Evolutionary conservation across 1,140 invertebrate genomes (phyloP).

Genomic region (Chlorops oryzae): DNA sequence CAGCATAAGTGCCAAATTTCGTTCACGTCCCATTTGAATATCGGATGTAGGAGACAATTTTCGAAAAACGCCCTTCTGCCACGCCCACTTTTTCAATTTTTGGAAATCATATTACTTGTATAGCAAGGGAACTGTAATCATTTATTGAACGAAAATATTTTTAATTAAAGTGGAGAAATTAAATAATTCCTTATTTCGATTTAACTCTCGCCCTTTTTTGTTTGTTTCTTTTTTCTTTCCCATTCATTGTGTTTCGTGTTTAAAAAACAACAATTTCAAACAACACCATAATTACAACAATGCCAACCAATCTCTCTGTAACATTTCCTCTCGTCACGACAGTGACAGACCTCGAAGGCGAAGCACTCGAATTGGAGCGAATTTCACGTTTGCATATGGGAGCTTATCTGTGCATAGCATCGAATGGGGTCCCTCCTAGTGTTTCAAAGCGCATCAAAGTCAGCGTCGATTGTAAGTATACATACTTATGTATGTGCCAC

Average conservation of each 20-base stretch:
- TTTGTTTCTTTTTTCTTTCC: neutral
- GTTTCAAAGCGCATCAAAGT: constrained; percentile 89
- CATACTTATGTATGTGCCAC: neutral
- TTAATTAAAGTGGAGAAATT: no score
- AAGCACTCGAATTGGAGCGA: constrained; percentile 73
- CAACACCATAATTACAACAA: constrained; percentile 2
- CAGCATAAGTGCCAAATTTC: no score
- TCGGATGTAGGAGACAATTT: no score
- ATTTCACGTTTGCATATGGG: constrained; percentile 87
- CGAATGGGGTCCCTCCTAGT: constrained; percentile 69
- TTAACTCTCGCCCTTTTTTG: neutral
- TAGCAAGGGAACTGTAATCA: no score
- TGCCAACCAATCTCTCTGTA: neutral
- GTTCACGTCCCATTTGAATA: no score
- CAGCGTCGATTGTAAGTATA: constrained; percentile 87
- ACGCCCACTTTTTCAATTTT: no score
- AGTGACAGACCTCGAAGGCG: constrained; percentile 77
- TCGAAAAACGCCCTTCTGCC: no score
- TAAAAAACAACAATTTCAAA: neutral
- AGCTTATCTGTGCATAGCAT: constrained; percentile 81
- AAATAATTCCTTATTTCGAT: neutral
- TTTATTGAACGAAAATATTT: no score
- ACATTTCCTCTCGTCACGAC: constrained; percentile 19
- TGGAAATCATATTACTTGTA: no score
- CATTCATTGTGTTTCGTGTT: no score